Evolutionary conservation across 2,888 invertebrate species (phyloP), one percentile per base, ranked within the genome.

Genomic region (Archips crataeganus): DNA sequence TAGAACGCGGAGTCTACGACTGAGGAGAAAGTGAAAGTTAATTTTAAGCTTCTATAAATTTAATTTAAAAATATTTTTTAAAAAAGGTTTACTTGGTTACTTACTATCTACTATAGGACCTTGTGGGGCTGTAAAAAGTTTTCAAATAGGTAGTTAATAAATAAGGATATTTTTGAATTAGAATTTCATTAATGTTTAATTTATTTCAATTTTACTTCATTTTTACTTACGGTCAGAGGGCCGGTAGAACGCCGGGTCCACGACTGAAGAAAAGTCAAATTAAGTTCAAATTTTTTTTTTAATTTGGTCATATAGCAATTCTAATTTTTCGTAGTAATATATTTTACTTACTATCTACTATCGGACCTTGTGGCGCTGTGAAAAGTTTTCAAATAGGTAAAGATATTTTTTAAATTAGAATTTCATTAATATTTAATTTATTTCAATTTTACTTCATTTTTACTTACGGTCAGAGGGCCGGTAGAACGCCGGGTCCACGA

Each of bases 381-480:
- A 63, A 47, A 45, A 8, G 2, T 23, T 13, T 11, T 51, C 2
- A 51, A 51, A 51, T n/a, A 15, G 13, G 23, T 23, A 2, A 51
- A n/a, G 3, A 39, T 6, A 51, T 4, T 15, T 15, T 51, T n/a
- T 51, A n/a, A 51, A n/a, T 51, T 51, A 4, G 3, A 11, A 45
- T 11, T n/a, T 51, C n/a, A 15, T n/a, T 49, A 1, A 49, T 13
- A 5, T 49, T 49, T 23, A 23, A 23, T 23, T 23, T 23, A 23
- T 23, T 23, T 1, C 1, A 23, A 23, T 23, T 23, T 23, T 13
- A 13, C n/a, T 42, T 34, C 13, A 23, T 54, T 42, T 45, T 36
- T 32, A 77, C 79, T 80, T 70, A 80, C 80, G 79, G 51, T 74
- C 77, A 34, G 67, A 64, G 5, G 78, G 76, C 47, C 74, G 71